phyloP scores from a whole-genome alignment of 35 echinoderm and acorn worm species.

The Diadema setosum region DNA sequence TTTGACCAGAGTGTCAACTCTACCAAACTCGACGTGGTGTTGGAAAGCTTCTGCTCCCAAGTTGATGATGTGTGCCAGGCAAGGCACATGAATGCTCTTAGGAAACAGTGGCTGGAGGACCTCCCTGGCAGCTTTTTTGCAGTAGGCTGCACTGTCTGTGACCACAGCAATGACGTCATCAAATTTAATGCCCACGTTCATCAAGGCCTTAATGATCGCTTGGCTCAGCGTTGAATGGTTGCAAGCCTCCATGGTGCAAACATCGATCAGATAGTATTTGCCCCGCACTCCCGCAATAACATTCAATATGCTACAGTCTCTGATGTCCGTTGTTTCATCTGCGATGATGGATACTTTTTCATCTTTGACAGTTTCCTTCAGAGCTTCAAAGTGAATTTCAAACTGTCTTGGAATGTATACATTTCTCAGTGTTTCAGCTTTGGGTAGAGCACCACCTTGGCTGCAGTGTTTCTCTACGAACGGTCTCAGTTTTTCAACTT shows the following conservation, averaged over 20 bases:
- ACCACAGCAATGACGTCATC: slow-evolving; percentile 47
- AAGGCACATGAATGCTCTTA: slow-evolving; percentile 23
- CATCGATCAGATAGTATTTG: slow-evolving; percentile 63
- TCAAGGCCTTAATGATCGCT: slow-evolving; percentile 46
- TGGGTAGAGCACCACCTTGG: slow-evolving; percentile 52
- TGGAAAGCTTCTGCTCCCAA: slow-evolving; percentile 58
- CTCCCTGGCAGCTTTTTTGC: slow-evolving; percentile 29
- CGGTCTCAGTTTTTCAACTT: slow-evolving; percentile 38
- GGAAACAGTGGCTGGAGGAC: slow-evolving; percentile 19
- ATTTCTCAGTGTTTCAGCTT: slow-evolving; percentile 46
- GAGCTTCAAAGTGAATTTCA: slow-evolving; percentile 7
- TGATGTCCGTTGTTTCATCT: slow-evolving; percentile 68
- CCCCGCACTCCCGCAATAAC: slow-evolving; percentile 44
- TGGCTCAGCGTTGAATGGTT: slow-evolving; percentile 39
- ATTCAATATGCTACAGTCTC: slow-evolving; percentile 64
- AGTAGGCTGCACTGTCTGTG: slow-evolving; percentile 45
- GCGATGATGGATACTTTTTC: slow-evolving; percentile 40
- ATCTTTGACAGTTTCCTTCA: slow-evolving; percentile 33
- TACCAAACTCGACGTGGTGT: slow-evolving; percentile 48
- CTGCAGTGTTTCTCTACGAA: slow-evolving; percentile 41
- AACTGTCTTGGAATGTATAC: slow-evolving; percentile 44
- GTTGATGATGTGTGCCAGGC: slow-evolving; percentile 63
- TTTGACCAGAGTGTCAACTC: slow-evolving; percentile 28
- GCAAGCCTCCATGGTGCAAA: slow-evolving; percentile 44
- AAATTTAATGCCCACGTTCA: slow-evolving; percentile 5